These are phyloP conservation scores for Erythrocercus mccallii DNA, from an alignment of 2,113 vertebrate genomes.

Conservation along the genomic window DNA sequence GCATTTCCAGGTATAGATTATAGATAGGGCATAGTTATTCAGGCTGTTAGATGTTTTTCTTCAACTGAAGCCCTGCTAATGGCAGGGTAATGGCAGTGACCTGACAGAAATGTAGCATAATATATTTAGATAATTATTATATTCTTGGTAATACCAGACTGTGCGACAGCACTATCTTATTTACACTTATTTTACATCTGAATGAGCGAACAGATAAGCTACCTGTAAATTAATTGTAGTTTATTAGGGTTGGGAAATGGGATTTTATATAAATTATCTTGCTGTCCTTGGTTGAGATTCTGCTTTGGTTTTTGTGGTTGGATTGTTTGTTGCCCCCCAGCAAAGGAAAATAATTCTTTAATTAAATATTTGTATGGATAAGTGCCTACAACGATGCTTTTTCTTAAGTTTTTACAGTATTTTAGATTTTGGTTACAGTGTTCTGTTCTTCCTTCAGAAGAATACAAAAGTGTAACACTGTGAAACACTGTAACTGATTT, in stretches of 20 bases:
- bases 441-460: neutral
- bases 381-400: neutral
- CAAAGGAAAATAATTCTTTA: neutral
- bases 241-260: neutral
- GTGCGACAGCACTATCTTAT: neutral
- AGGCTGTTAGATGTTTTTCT: neutral
- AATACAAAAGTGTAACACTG: neutral
- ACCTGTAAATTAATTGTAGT: neutral
- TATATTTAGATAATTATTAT: neutral
- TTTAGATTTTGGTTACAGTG: neutral
- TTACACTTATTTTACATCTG: neutral
- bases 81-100: neutral
- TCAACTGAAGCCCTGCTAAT: neutral
- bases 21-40: neutral
- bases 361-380: neutral
- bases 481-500: neutral
- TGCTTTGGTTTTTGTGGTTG: neutral
- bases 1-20: neutral
- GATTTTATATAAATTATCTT: neutral
- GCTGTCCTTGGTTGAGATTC: neutral
- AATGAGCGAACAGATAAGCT: neutral
- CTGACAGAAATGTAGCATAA: neutral
- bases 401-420: neutral
- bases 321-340: neutral
- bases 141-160: neutral